Conservation (phyloP, 2,888 invertebrate species). For the Aspidiotus rigidus region DNA sequence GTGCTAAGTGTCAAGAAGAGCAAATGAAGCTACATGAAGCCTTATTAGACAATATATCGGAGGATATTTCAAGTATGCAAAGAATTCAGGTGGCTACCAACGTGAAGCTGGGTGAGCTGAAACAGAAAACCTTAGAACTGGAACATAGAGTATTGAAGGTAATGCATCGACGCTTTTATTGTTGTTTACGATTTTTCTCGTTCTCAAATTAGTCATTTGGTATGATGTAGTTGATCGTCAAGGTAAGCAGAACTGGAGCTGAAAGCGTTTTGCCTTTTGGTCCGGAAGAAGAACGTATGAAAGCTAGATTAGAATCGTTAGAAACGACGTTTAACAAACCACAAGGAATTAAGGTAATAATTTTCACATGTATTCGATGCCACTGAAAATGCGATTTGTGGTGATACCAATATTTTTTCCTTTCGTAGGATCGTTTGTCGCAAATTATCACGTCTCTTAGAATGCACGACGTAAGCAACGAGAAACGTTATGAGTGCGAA, state of each 20-base stretch:
- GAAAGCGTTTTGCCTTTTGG: conserved; percentile 50
- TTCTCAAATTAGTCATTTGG: too few species aligned
- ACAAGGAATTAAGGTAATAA: conserved; percentile 68
- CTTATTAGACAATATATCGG: conserved; percentile 67
- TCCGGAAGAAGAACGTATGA: conserved; percentile 82
- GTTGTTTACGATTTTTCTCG: not conserved
- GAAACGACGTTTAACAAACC: conserved; percentile 81
- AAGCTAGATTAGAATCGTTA: conserved; percentile 76
- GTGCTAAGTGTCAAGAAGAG: conserved; percentile 73
- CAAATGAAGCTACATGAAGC: conserved; percentile 73
- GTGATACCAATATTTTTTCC: not conserved
- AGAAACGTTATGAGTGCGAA: conserved; percentile 28
- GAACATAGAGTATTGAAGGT: conserved; percentile 77
- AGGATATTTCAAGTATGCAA: conserved; percentile 66
- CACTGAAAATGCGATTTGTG: not conserved
- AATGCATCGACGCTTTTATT: conserved; percentile 34
- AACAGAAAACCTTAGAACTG: conserved; percentile 63
- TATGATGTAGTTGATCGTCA: conserved; percentile 24
- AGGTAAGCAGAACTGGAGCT: conserved; percentile 25
- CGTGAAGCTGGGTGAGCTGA: conserved; percentile 63
- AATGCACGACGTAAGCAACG: conserved; percentile 29
- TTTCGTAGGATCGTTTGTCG: conserved; percentile 20
- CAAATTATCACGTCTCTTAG: conserved; percentile 27
- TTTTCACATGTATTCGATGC: too few species aligned
- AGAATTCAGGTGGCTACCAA: conserved; percentile 70